Base-by-base conservation (phyloP, 2,888 invertebrate species). In the Ctena decussata region DNA sequence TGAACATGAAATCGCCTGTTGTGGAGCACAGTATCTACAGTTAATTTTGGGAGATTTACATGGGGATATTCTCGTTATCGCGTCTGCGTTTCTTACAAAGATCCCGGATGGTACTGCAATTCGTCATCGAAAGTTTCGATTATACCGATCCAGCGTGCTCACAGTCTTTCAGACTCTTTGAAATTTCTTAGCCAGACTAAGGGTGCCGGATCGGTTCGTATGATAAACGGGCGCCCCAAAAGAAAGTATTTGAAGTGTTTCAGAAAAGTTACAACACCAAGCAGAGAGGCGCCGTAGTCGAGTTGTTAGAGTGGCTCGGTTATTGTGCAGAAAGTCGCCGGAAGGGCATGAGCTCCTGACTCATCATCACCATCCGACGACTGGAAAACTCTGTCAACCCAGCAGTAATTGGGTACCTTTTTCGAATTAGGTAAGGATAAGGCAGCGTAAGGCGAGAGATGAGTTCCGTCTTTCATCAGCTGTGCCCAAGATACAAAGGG, bases 151-250 rank as follows among this genome's bases (percentile, higher is more conserved):
- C 82, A 78, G 49, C 82, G 30, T 8, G 82, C 82, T 37, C 49
- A 18, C 73, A 82, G 65, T 5, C 60, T 77, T 46, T 82, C 77
- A 3, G 82, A 57, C 24, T 82, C 74, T 72, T 78, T 77, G 39
- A 83, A 83, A 71, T 79, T 79, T 15, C 74, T 27, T 18, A 83
- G 70, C 83, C 83, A 83, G 30, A 39, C 65, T 5, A 82, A 37
- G 15, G 82, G 60, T 15, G 78, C 77, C 72, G 78, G 82, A 57
- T 82, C 78, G 1, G 83, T 75, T 37, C 79, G 41, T 24, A 79
- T 11, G 3, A 83, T 15, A 44, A 83, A 83, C 21, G 70, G 30
- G 15, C 39, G 60, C 27, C 83, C 83, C 12, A 57, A 44, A 15
- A 84, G 41, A 72, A 60, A 84, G 44, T 84, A 76, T 35, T 70